Conservation (phyloP, 1,140 invertebrate species). For the Diorhabda sublineata region DNA sequence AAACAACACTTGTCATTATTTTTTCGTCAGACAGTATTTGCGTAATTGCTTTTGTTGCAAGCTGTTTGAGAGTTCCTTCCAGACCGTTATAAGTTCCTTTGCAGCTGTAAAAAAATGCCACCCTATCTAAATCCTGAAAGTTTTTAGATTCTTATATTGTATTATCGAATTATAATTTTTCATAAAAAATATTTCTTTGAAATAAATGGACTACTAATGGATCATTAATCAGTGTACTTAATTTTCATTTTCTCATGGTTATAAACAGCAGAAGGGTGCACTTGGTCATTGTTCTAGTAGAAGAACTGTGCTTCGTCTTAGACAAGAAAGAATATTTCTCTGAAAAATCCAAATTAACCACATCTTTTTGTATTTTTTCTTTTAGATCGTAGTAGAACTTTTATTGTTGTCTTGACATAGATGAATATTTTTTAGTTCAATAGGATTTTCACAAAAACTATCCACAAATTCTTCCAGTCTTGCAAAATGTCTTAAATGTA, state of each 20-base stretch:
- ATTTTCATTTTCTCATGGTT: neutral
- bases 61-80: slow-evolving; percentile 29
- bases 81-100: slow-evolving; percentile 37
- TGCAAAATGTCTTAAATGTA: slow-evolving; percentile 3
- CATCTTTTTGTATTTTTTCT: slow-evolving; percentile 1
- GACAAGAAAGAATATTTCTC: slow-evolving; percentile 1
- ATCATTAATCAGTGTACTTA: neutral
- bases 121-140: slow-evolving; percentile 38
- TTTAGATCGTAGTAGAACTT: neutral
- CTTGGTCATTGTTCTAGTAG: neutral
- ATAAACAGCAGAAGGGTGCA: neutral
- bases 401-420: neutral
- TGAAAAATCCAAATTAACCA: slow-evolving; percentile 1
- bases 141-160: slow-evolving; percentile 29
- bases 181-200: slow-evolving; percentile 1
- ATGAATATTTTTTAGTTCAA: slow-evolving; percentile 3
- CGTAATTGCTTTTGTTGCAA: slow-evolving; percentile 25
- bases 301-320: neutral
- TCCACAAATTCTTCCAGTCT: slow-evolving; percentile 3
- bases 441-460: neutral
- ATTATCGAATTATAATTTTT: slow-evolving; percentile 15
- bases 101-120: slow-evolving; percentile 41
- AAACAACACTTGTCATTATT: neutral
- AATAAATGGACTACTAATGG: neutral
- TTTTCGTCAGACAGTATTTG: slow-evolving; percentile 20